phyloP scores from a whole-genome alignment of 2,113 vertebrate genomes.

The Ceratotherium simum region DNA sequence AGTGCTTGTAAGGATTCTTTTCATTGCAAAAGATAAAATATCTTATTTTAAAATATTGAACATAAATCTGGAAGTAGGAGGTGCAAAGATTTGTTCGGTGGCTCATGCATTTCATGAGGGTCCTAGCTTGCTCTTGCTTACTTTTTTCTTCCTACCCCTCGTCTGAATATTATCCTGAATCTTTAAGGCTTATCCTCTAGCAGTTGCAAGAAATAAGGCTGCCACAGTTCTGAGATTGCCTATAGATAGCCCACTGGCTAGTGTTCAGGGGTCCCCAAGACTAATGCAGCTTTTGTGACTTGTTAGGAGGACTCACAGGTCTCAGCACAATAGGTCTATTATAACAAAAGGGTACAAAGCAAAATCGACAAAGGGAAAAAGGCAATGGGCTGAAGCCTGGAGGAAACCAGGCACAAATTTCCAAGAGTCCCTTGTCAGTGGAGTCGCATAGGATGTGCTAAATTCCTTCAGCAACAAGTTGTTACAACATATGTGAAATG shows the following conservation, averaged over 20 bases:
- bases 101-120: not conserved
- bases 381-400: not conserved
- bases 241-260: not conserved
- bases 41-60: conserved; percentile 20
- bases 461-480: not conserved
- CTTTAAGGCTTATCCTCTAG: not conserved
- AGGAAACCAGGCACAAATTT: not conserved
- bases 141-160: not conserved
- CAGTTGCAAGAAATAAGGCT: not conserved
- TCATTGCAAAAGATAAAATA: not conserved
- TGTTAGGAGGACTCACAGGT: not conserved
- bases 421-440: not conserved
- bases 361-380: not conserved
- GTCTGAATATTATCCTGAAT: not conserved
- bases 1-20: not conserved
- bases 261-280: not conserved
- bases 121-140: not conserved
- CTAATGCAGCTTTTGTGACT: not conserved
- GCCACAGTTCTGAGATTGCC: not conserved
- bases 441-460: not conserved
- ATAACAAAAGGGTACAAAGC: not conserved
- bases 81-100: not conserved
- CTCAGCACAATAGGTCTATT: not conserved
- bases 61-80: not conserved
- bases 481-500: not conserved